Conservation (phyloP, 2,797 vertebrate genomes). For the Alectoris magna region DNA sequence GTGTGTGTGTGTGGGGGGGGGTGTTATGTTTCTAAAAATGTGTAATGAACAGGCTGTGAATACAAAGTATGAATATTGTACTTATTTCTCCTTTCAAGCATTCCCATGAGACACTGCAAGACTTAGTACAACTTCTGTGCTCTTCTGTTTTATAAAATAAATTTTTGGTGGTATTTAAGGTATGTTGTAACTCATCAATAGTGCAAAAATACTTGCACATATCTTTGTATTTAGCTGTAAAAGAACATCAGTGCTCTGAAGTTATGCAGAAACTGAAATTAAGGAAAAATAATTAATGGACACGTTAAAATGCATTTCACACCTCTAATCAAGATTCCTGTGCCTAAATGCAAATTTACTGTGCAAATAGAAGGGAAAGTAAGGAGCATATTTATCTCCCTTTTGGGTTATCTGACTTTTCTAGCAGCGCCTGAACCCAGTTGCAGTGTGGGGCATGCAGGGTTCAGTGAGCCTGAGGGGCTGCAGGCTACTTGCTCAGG, state of each 20-base stretch:
- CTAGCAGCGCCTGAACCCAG: not conserved
- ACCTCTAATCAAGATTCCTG: not conserved
- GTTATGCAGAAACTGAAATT: not conserved
- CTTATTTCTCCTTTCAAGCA: not conserved
- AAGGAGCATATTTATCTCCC: not conserved
- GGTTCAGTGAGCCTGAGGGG: not conserved
- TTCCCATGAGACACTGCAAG: conserved; percentile 5
- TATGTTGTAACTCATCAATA: not conserved
- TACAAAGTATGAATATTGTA: conserved; percentile 41
- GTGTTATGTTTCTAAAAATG: conserved; percentile 31
- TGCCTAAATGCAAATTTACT: not conserved
- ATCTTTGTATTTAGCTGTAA: not conserved
- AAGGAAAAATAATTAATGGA: not conserved
- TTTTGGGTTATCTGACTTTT: not conserved
- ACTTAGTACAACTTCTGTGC: conserved; percentile 6
- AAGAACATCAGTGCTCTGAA: not conserved
- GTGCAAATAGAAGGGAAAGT: not conserved
- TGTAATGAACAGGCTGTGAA: conserved; percentile 37
- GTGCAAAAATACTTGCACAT: not conserved
- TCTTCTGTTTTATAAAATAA: not conserved
- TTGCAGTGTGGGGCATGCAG: not conserved
- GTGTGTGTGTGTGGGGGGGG: too few relatives aligned
- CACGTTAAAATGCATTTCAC: not conserved
- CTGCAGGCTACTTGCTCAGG: not conserved
- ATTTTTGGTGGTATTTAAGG: conserved; percentile 8